Percentiles rank a stretch among this genome's conserved stretches.
Evolutionary conservation across 2,797 vertebrate species (phyloP).

Genomic region (Pitangus sulphuratus): DNA sequence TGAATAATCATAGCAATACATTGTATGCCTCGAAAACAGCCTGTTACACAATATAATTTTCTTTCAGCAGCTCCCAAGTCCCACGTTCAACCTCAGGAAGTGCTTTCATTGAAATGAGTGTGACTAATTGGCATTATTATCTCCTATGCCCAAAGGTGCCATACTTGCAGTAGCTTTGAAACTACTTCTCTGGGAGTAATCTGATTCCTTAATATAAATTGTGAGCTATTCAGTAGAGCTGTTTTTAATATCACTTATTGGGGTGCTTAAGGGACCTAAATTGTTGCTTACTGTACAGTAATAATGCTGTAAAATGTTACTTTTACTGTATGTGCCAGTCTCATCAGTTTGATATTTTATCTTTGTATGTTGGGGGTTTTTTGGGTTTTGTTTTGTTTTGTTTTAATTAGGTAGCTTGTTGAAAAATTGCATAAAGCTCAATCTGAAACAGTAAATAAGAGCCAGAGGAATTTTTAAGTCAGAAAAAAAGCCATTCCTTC

Average conservation of each 20-base stretch:
- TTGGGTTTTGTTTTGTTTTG: not conserved
- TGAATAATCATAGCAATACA: not conserved
- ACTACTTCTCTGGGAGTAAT: not conserved
- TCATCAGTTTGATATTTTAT: not conserved
- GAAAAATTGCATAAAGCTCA: not conserved
- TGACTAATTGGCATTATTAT: constrained; percentile 16
- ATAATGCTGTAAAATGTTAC: not conserved
- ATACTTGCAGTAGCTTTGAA: not conserved
- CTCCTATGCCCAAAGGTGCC: not conserved
- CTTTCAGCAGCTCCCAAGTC: not conserved
- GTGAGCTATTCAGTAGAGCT: not conserved
- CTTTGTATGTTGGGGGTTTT: not conserved
- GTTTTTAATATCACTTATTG: not conserved
- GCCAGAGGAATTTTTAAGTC: not conserved
- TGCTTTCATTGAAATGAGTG: not conserved
- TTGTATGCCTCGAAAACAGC: not conserved
- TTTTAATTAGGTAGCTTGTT: not conserved
- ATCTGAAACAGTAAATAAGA: not conserved
- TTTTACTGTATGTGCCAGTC: not conserved
- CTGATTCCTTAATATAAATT: not conserved
- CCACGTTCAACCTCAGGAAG: not conserved
- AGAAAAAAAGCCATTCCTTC: not conserved
- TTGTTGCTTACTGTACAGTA: not conserved
- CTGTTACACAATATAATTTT: not conserved
- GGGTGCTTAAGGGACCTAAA: not conserved